A percentile compares a stretch with the other conserved stretches of the same genome.
Conservation (phyloP, 2,797 vertebrate genomes). For the Aulostomus chinensis region DNA sequence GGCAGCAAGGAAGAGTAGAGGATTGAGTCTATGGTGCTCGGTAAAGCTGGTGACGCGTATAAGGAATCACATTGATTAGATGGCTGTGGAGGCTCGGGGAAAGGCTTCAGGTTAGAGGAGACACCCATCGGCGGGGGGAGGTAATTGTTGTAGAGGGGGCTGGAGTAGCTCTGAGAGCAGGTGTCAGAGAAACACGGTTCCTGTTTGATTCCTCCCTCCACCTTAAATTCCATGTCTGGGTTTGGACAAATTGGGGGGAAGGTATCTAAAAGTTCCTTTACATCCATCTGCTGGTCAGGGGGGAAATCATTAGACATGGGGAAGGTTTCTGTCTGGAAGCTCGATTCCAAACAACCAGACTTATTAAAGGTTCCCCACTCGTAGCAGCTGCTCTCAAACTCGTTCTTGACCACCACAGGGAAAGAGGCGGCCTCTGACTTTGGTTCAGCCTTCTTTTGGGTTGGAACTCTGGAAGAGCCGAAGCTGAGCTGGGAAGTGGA, state of each 20-base stretch:
- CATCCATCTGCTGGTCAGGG: slow-evolving; percentile 83
- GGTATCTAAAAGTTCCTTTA: slow-evolving; percentile 85
- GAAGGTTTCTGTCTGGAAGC: slow-evolving; percentile 84
- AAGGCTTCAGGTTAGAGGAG: slow-evolving; percentile 78
- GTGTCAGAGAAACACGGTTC: slow-evolving; percentile 83
- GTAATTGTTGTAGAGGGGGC: slow-evolving; percentile 77
- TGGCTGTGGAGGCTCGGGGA: slow-evolving; percentile 75
- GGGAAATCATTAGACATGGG: slow-evolving; percentile 82
- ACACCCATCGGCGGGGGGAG: slow-evolving; percentile 77
- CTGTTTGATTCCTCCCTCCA: slow-evolving; percentile 82
- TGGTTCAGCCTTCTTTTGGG: slow-evolving; percentile 69
- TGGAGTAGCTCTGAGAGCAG: slow-evolving; percentile 79
- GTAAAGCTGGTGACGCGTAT: slow-evolving; percentile 72
- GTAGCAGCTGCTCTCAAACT: slow-evolving; percentile 89
- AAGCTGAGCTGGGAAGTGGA: slow-evolving; percentile 75
- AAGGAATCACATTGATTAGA: slow-evolving; percentile 77
- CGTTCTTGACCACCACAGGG: slow-evolving; percentile 88
- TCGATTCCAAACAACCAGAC: slow-evolving; percentile 80
- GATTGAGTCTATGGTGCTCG: slow-evolving; percentile 78
- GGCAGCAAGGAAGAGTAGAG: slow-evolving; percentile 79
- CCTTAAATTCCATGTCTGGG: slow-evolving; percentile 83
- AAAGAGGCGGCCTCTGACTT: slow-evolving; percentile 79
- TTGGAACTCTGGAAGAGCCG: slow-evolving; percentile 52
- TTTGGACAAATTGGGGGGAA: slow-evolving; percentile 80
- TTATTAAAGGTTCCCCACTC: slow-evolving; percentile 87